A percentile compares a stretch with the other conserved stretches of the same genome.
Evolutionary conservation across 1,140 invertebrate genomes (phyloP).

Genomic region (Bombus confusus): DNA sequence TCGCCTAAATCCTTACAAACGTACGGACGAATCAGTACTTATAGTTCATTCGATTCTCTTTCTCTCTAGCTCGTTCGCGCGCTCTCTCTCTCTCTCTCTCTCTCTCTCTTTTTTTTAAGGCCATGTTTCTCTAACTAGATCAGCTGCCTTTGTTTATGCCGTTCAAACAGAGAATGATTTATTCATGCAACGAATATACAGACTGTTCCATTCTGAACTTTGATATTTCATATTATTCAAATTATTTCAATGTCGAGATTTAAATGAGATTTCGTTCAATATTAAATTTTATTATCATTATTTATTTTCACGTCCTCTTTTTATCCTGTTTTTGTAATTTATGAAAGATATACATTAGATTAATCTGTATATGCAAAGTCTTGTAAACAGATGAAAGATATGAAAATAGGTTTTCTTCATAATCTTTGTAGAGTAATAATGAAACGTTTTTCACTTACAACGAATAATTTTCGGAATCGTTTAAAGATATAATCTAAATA

Average conservation of each 20-base stretch:
- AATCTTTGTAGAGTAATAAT: background rate
- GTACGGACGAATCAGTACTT: constrained; percentile 67
- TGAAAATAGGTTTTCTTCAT: background rate
- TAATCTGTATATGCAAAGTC: background rate
- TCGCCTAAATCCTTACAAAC: constrained; percentile 60
- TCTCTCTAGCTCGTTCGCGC: constrained; percentile 3
- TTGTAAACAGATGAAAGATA: background rate
- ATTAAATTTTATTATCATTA: no score
- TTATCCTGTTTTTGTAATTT: background rate
- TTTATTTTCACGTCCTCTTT: background rate
- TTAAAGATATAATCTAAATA: background rate
- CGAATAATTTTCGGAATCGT: no score
- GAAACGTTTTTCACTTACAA: background rate
- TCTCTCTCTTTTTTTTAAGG: constrained; percentile 52
- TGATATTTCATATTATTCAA: background rate
- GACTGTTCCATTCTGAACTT: background rate
- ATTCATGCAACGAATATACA: background rate
- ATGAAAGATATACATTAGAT: background rate
- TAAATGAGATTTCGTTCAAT: no score
- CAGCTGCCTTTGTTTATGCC: constrained; percentile 11
- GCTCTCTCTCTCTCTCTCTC: background rate
- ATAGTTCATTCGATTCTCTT: constrained; percentile 38
- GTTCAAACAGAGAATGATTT: background rate
- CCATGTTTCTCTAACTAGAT: constrained; percentile 50
- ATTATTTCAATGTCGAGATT: background rate